Conservation (phyloP, 2,888 invertebrate genomes). For the Brachyopa scutellaris region DNA sequence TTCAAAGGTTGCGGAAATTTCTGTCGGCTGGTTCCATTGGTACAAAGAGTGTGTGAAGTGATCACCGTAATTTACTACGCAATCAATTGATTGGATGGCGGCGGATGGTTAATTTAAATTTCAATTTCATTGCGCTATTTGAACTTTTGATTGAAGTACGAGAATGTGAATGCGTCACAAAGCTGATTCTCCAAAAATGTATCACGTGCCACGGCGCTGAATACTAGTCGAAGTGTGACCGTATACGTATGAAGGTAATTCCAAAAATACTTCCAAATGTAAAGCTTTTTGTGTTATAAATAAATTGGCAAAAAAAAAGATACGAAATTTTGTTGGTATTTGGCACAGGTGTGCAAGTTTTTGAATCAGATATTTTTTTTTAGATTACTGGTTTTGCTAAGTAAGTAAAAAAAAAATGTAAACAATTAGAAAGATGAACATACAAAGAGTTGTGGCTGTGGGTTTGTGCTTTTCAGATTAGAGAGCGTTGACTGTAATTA, state of each 20-base stretch:
- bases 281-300: constrained; percentile 5
- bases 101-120: constrained; percentile 57
- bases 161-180: constrained; percentile 16
- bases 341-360: constrained; percentile 33
- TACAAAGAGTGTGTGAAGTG: constrained; percentile 27
- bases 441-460: neutral
- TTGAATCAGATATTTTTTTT: too few species aligned
- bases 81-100: constrained; percentile 47
- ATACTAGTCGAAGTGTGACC: too few species aligned
- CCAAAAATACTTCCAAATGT: constrained; percentile 40
- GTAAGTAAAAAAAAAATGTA: neutral
- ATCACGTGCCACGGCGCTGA: constrained; percentile 55
- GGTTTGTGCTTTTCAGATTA: neutral
- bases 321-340: neutral
- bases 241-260: constrained; percentile 4
- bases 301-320: constrained; percentile 23
- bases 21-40: neutral
- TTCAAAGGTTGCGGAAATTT: constrained; percentile 35
- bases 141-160: constrained; percentile 53
- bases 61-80: constrained; percentile 36
- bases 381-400: constrained; percentile 1
- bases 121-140: constrained; percentile 56
- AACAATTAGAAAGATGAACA: constrained; percentile 50
- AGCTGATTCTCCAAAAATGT: neutral
- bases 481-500: constrained; percentile 48